phyloP scores from a whole-genome alignment of 2,113 vertebrate species.

The Rattus rattus region DNA sequence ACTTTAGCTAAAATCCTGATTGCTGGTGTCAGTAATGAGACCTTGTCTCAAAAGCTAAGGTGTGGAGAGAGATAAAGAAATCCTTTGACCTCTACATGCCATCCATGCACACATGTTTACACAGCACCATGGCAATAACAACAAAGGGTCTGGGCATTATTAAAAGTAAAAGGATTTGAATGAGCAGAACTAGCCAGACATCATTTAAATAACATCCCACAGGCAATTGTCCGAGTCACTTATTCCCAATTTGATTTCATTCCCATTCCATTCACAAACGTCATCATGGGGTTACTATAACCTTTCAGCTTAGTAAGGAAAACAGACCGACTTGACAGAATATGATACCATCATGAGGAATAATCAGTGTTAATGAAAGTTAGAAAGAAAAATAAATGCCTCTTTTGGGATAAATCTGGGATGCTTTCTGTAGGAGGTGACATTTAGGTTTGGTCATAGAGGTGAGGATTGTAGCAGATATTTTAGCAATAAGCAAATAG shows the following conservation, averaged over 20 bases:
- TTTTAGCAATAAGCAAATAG: neutral
- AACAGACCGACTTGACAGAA: neutral
- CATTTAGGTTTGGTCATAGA: neutral
- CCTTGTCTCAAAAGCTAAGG: no score
- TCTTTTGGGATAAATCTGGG: neutral
- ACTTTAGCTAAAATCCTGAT: neutral
- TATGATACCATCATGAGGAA: neutral
- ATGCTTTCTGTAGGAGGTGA: neutral
- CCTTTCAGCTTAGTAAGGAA: neutral
- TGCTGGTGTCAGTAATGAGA: neutral
- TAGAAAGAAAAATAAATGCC: neutral
- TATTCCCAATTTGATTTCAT: neutral
- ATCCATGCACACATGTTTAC: neutral
- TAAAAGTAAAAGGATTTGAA: neutral
- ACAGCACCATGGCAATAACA: neutral
- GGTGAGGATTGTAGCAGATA: neutral
- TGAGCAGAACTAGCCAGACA: neutral
- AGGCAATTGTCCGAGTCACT: neutral
- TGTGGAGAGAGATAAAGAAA: neutral
- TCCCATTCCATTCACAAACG: conserved; percentile 43
- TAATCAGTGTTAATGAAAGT: neutral
- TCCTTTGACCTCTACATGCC: neutral
- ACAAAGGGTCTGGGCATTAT: neutral
- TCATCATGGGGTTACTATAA: neutral
- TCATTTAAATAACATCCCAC: neutral